Base-by-base conservation (phyloP, 2,797 vertebrate genomes). In the Linurgus olivaceus region DNA sequence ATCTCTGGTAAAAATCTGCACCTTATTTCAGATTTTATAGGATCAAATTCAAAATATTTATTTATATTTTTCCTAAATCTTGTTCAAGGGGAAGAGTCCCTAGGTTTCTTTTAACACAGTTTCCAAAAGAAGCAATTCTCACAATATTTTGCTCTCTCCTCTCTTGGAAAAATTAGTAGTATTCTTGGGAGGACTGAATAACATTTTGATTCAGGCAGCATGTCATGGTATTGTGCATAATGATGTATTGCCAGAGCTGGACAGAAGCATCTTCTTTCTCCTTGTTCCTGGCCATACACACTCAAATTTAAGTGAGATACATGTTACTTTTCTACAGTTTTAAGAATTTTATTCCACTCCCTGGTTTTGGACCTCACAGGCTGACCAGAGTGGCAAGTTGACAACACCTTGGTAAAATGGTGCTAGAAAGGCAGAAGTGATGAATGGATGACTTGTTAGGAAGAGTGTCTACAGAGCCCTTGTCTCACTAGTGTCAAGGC, bases 41-140 rank as follows among this genome's bases (percentile, higher is more conserved):
- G 3, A 73, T 88, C 40, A 54, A 61, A 73, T 82, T 80, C 12
- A 45, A 92, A 58, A 70, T 45, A 40, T 76, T 82, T 86, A 25
- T 37, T 37, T 58, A 12, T 58, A 2, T 26, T 88, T 86, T 57
- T 65, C 52, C 17, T 71, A 73, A 75, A 51, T 59, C 11, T 25
- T 83, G 0, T 72, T 92, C 45, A 51, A 55, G 19, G 1, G 5
- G 10, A 70, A 75, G 7, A 2, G 7, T 1, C 1, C 11, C 2
- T 28, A 23, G 9, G 11, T 76, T 42, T 79, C 28, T 93, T 85
- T 48, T 26, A 51, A 55, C 11, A 17, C 1, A 48, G 9, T 55
- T 66, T 40, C 66, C 37, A 45, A n/a, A 13, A 31, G 12, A 93
- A 95, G 24, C 1, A 25, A 10, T 62, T 81, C 5, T 33, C 42